These are phyloP conservation scores for Agriotes lineatus DNA, from an alignment of 2,888 invertebrate species.

Conservation along the genomic window DNA sequence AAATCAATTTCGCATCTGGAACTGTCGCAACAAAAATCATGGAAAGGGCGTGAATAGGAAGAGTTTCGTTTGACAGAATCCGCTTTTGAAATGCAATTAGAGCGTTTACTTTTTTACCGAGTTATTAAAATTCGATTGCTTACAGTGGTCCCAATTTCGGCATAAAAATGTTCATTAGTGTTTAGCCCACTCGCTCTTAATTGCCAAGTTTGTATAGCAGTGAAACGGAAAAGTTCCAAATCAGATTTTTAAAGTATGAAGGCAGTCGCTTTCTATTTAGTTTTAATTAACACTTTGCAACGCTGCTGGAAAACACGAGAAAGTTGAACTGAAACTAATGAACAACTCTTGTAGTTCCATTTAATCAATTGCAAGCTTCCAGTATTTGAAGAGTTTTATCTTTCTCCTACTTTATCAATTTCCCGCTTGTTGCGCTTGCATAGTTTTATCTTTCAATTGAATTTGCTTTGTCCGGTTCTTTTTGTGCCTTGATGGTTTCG, in stretches of 20 bases:
- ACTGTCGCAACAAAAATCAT: not conserved
- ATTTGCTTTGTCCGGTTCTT: not conserved
- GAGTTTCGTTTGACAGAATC: no score
- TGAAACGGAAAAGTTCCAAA: not conserved
- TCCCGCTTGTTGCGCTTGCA: constrained; percentile 23
- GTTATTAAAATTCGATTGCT: no score
- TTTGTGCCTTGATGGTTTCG: not conserved
- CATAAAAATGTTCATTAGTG: not conserved
- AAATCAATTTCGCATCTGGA: not conserved
- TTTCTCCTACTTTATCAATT: constrained; percentile 20
- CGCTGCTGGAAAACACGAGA: constrained; percentile 12
- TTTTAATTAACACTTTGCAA: constrained; percentile 29
- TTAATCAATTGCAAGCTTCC: constrained; percentile 30
- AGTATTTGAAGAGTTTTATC: constrained; percentile 25
- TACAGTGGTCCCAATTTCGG: no score
- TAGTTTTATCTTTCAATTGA: constrained; percentile 17
- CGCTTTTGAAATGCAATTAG: no score
- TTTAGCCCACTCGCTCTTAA: no score
- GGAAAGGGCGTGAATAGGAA: not conserved
- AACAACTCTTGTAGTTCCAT: constrained; percentile 33
- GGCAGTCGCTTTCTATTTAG: constrained; percentile 13
- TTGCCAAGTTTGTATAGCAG: no score
- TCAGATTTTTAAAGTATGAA: constrained; percentile 5
- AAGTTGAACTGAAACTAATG: constrained; percentile 31
- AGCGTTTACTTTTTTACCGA: no score